Conservation (phyloP, 2,113 vertebrate genomes). For the Abramis brama region DNA sequence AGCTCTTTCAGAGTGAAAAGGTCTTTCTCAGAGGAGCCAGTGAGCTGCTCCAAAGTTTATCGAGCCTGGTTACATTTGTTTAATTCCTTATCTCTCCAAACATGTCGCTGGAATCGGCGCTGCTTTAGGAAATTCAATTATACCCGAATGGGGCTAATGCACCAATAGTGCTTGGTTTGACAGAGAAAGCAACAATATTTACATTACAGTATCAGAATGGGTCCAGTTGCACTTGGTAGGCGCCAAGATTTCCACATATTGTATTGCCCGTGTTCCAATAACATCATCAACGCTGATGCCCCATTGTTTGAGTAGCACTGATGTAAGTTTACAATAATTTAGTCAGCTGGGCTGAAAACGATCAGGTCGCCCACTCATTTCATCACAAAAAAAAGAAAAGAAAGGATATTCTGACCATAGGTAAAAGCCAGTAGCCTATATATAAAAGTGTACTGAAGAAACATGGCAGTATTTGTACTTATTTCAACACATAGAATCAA, state of each 20-base stretch:
- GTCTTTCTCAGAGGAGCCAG: constrained; percentile 55
- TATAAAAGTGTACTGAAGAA: neutral
- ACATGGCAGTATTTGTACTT: too few species aligned
- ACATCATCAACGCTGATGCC: constrained; percentile 70
- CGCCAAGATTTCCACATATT: constrained; percentile 77
- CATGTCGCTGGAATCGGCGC: constrained; percentile 70
- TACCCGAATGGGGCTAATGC: constrained; percentile 60
- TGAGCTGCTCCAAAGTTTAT: constrained; percentile 65
- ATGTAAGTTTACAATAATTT: constrained; percentile 61
- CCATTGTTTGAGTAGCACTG: constrained; percentile 65
- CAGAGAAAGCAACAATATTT: constrained; percentile 73
- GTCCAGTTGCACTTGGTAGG: constrained; percentile 56
- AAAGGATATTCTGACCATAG: neutral
- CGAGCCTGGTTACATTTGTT: constrained; percentile 60
- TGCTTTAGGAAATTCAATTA: constrained; percentile 72
- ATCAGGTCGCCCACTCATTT: constrained; percentile 35
- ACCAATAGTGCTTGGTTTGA: constrained; percentile 51
- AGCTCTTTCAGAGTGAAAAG: constrained; percentile 55
- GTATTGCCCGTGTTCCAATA: constrained; percentile 69
- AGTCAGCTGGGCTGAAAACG: constrained; percentile 55
- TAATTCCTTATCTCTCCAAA: constrained; percentile 74
- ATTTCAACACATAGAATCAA: neutral
- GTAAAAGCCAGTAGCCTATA: neutral
- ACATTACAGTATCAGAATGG: constrained; percentile 63
- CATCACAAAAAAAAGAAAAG: neutral